Evolutionary conservation across 1,140 invertebrate genomes (phyloP).

Genomic region (Holotrichia oblita): DNA sequence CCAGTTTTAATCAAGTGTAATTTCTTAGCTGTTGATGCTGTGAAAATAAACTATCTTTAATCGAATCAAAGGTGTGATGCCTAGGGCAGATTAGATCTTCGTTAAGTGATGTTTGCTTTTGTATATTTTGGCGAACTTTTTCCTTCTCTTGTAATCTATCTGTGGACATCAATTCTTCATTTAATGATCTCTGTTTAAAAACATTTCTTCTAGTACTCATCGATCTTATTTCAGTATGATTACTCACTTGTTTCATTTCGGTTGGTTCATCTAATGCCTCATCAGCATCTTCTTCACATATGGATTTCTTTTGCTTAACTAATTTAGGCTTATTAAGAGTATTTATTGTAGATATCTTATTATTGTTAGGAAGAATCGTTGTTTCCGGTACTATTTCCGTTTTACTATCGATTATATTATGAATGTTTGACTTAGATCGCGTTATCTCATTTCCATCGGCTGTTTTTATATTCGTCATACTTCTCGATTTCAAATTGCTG

Average conservation of each 20-base stretch:
- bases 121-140: constrained; percentile 82
- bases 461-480: constrained; percentile 81
- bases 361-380: constrained; percentile 43
- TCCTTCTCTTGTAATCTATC: constrained; percentile 86
- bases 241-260: constrained; percentile 70
- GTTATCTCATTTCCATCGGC: constrained; percentile 72
- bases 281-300: constrained; percentile 74
- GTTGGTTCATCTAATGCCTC: constrained; percentile 72
- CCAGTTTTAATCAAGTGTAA: constrained; percentile 87
- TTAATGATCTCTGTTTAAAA: constrained; percentile 87
- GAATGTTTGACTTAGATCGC: constrained; percentile 64
- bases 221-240: constrained; percentile 64
- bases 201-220: constrained; percentile 67
- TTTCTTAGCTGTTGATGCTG: constrained; percentile 76
- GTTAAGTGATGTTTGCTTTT: constrained; percentile 88
- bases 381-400: constrained; percentile 45
- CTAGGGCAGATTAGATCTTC: constrained; percentile 84
- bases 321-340: constrained; percentile 68
- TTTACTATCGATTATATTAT: constrained; percentile 66
- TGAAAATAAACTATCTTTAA: too few species aligned
- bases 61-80: constrained; percentile 73
- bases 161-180: constrained; percentile 87
- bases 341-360: constrained; percentile 54
- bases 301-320: constrained; percentile 83
- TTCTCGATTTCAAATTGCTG: constrained; percentile 77